Evolutionary conservation across 1,140 invertebrate genomes (phyloP).

Genomic region (Prorops nasuta): DNA sequence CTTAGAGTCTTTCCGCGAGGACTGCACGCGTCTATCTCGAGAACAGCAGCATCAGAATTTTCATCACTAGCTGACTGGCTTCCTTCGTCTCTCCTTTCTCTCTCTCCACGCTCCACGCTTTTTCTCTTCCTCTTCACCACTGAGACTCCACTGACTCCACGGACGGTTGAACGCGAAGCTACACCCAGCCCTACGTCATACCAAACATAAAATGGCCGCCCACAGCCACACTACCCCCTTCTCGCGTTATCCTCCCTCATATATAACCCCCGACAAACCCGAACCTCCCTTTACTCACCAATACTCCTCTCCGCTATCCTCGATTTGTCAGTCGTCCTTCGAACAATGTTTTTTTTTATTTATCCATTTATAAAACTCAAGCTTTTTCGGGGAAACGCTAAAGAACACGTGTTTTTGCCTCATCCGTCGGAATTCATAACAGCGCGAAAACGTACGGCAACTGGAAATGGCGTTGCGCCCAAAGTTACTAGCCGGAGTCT

Average conservation of each 20-base stretch:
- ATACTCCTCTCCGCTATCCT: slow-evolving; percentile 1
- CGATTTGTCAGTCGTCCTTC: not conserved
- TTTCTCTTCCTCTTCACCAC: too few species aligned
- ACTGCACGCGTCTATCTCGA: slow-evolving; percentile 25
- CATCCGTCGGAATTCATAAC: slow-evolving; percentile 33
- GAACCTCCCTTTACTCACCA: slow-evolving; percentile 1
- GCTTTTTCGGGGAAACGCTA: slow-evolving; percentile 12
- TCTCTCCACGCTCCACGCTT: slow-evolving; percentile 29
- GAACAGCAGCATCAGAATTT: slow-evolving; percentile 21
- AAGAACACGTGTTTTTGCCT: slow-evolving; percentile 34
- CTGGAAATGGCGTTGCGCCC: too few species aligned
- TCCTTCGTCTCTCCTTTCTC: too few species aligned
- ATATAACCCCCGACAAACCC: slow-evolving; percentile 11
- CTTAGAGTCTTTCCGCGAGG: slow-evolving; percentile 19
- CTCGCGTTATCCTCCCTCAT: too few species aligned
- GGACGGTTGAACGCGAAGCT: slow-evolving; percentile 42
- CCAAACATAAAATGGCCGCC: slow-evolving; percentile 50
- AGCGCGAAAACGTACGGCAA: slow-evolving; percentile 32
- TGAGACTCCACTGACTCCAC: slow-evolving; percentile 23
- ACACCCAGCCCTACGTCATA: slow-evolving; percentile 47
- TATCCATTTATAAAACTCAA: not conserved
- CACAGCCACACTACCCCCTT: slow-evolving; percentile 23
- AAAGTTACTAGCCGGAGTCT: too few species aligned
- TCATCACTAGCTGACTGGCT: too few species aligned
- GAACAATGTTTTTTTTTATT: slow-evolving; percentile 2